Percentiles rank a stretch among this genome's conserved stretches.
These are phyloP conservation scores for Pomatostomus ruficeps DNA, from an alignment of 2,113 vertebrate genomes.

Conservation along the genomic window DNA sequence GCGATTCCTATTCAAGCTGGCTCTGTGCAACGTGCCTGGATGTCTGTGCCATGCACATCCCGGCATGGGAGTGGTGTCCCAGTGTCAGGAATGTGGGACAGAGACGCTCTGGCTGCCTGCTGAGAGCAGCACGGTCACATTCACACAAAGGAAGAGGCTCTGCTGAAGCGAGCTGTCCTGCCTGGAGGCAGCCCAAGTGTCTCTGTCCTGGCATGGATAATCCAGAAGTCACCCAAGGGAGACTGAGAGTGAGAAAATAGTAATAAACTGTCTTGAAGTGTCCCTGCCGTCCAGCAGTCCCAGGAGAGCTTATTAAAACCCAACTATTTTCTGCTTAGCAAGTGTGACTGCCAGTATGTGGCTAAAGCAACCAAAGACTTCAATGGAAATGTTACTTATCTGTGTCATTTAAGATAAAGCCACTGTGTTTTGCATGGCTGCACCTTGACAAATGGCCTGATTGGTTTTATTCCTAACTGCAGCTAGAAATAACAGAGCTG, in stretches of 20 bases:
- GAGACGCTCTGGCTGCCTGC: conserved; percentile 30
- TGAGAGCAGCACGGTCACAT: conserved; percentile 21
- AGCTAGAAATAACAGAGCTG: conserved; percentile 12
- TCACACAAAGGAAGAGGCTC: neutral
- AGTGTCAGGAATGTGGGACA: conserved; percentile 47
- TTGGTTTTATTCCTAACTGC: neutral
- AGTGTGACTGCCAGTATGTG: neutral
- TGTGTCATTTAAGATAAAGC: neutral
- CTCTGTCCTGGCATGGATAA: neutral
- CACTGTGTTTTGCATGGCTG: neutral
- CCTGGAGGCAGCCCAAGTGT: conserved; percentile 33
- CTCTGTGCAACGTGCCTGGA: conserved; percentile 24
- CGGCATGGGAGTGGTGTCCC: conserved; percentile 46
- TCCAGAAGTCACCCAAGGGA: conserved; percentile 30
- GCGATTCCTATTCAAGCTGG: conserved; percentile 19
- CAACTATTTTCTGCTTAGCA: neutral
- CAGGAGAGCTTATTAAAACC: neutral
- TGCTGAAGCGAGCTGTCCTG: conserved; percentile 7
- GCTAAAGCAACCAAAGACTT: neutral
- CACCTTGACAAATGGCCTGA: conserved; percentile 7
- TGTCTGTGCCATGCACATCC: conserved; percentile 21
- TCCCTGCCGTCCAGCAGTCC: neutral
- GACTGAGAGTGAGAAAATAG: conserved; percentile 3
- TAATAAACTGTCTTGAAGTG: neutral
- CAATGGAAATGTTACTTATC: neutral